A percentile compares a stretch with the other conserved stretches of the same genome.
These are phyloP conservation scores for Neuroterus valhalla DNA, from an alignment of 1,140 invertebrate species.

Conservation along the genomic window DNA sequence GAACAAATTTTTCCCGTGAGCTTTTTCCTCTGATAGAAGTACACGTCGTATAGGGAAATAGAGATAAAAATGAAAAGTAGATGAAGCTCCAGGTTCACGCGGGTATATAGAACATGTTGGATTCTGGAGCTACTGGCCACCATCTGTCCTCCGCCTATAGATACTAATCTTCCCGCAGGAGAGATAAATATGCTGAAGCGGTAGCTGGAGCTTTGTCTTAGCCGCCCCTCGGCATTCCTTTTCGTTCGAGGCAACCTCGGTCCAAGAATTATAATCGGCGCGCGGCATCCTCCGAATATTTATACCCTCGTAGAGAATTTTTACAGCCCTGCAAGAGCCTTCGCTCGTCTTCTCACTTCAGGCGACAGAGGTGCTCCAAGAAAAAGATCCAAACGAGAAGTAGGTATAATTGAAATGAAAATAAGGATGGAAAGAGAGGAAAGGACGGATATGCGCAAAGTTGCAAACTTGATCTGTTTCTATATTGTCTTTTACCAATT, in stretches of 20 bases:
- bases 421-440: slow-evolving; percentile 2
- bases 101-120: slow-evolving; percentile 54
- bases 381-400: too few relatives aligned
- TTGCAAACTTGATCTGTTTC: too few relatives aligned
- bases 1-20: too few relatives aligned
- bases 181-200: slow-evolving; percentile 55
- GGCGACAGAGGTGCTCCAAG: background rate
- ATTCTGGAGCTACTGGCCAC: slow-evolving; percentile 62
- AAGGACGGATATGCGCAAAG: background rate
- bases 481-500: too few relatives aligned
- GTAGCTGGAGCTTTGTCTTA: slow-evolving; percentile 62
- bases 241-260: slow-evolving; percentile 54
- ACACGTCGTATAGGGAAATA: too few relatives aligned
- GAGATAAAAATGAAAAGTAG: too few relatives aligned
- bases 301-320: slow-evolving; percentile 52
- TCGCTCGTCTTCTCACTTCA: background rate
- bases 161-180: slow-evolving; percentile 62
- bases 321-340: slow-evolving; percentile 34
- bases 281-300: slow-evolving; percentile 55
- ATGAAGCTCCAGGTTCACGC: too few relatives aligned
- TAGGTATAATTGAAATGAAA: too few relatives aligned
- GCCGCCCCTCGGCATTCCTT: slow-evolving; percentile 61
- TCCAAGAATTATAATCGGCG: slow-evolving; percentile 64
- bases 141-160: slow-evolving; percentile 63
- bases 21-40: too few relatives aligned